Percentiles rank a stretch among this genome's conserved stretches.
Conservation (phyloP, 1,140 invertebrate genomes). For the Drosophila subpulchrella region DNA sequence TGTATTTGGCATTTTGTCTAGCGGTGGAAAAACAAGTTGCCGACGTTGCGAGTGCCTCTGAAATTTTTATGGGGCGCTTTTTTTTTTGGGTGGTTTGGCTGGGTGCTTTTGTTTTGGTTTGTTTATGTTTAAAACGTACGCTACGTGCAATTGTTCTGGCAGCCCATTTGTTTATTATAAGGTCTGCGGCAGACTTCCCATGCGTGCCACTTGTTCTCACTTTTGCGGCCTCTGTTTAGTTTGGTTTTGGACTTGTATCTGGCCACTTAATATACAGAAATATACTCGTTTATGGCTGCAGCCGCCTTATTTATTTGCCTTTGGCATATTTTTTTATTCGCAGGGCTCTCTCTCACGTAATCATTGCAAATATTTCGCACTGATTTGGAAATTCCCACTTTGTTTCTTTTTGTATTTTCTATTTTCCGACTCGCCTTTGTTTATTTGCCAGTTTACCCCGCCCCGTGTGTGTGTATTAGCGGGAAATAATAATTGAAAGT, state of each 20-base stretch:
- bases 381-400: conserved; percentile 57
- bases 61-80: conserved; percentile 63
- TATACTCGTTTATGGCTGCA: conserved; percentile 40
- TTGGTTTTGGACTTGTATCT: conserved; percentile 51
- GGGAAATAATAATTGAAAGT: conserved; percentile 63
- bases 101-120: conserved; percentile 49
- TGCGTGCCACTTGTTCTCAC: conserved; percentile 73
- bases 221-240: conserved; percentile 47
- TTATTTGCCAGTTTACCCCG: conserved; percentile 26
- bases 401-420: conserved; percentile 31
- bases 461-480: conserved; percentile 36
- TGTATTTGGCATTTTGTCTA: conserved; percentile 70
- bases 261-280: conserved; percentile 60
- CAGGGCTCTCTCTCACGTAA: conserved; percentile 47
- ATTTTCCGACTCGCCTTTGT: conserved; percentile 11
- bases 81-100: conserved; percentile 27
- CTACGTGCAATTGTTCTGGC: conserved; percentile 76
- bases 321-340: conserved; percentile 45
- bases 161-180: conserved; percentile 79
- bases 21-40: conserved; percentile 74
- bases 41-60: conserved; percentile 64
- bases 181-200: conserved; percentile 70
- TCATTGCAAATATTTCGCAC: conserved; percentile 71
- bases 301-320: conserved; percentile 43
- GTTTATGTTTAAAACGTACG: conserved; percentile 76